Base-by-base conservation (phyloP, 2,797 vertebrate genomes). In the Ateles fusciceps region DNA sequence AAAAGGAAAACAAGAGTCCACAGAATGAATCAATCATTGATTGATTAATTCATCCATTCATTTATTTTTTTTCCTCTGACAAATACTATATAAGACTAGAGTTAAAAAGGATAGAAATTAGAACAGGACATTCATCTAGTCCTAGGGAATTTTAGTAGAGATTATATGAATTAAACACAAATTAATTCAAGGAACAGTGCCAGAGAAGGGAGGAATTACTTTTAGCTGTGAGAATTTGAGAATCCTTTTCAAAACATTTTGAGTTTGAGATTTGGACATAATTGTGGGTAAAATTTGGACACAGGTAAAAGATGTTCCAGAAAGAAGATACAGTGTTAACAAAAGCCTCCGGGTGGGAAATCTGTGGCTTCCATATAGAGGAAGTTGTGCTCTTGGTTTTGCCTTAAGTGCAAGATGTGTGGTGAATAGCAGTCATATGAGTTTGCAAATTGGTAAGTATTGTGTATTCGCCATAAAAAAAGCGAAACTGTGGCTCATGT, bases 181-280 rank as follows among this genome's bases (percentile, higher is more conserved):
- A 94, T 59, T 89, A 83, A 80, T 85, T 14, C 22, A 72, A 85
- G 1, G 52, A 78, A 93, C 81, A 42, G 1, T 81, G 17, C 14
- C 46, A 94, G 6, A 42, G 21, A 8, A 88, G 2, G 39, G 57
- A 71, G 10, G 42, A 74, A 80, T 95, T 85, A 72, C 12, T 89
- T 94, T 84, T 88, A 80, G 33, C 44, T 39, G n/a, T 57, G 13
- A 30, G 7, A 85, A 94, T 85, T 90, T 90, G 7, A 36, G 36
- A 85, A 50, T 96, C 28, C 64, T 94, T 84, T 81, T 21, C 44
- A 74, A 85, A 94, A 30, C 22, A 95, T 88, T 91, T 92, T 85
- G 15, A 88, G 10, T 50, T 81, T 96, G 71, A 97, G 89, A 68
- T 96, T 89, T 92, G 22, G 68, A 85, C 7, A 71, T 95, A 72